phyloP scores from a whole-genome alignment of 2,113 vertebrate species.

The Dicrurus megarhynchus region DNA sequence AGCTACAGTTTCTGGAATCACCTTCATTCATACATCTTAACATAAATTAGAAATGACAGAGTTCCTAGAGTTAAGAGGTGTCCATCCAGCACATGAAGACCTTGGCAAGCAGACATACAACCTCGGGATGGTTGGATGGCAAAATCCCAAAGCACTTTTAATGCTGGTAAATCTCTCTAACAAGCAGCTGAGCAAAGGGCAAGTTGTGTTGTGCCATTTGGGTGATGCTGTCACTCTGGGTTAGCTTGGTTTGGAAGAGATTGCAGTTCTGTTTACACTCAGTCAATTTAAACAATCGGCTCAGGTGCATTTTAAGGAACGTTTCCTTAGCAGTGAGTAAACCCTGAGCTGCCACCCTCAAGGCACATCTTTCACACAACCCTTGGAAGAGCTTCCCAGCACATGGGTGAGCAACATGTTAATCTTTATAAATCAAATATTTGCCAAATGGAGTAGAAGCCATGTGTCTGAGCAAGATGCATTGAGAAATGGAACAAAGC shows the following conservation, averaged over 20 bases:
- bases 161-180: conserved; percentile 17
- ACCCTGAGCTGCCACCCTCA: background rate
- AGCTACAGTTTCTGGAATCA: background rate
- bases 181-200: conserved; percentile 9
- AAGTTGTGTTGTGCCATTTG: background rate
- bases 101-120: background rate
- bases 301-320: background rate
- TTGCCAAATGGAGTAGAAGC: conserved; percentile 54
- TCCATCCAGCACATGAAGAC: conserved; percentile 2
- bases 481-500: conserved; percentile 1
- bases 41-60: background rate
- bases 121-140: background rate
- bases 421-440: conserved; percentile 48
- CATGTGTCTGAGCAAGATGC: conserved; percentile 26
- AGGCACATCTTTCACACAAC: conserved; percentile 41
- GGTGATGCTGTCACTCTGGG: conserved; percentile 21
- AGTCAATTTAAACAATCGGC: conserved; percentile 43
- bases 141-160: background rate
- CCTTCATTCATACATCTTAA: background rate
- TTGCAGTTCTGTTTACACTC: background rate
- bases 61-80: conserved; percentile 1
- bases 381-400: conserved; percentile 35
- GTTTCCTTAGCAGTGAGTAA: background rate
- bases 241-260: background rate
- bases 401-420: conserved; percentile 24